Percentiles rank a stretch among this genome's conserved stretches.
These are phyloP conservation scores for Sebastes schlegelii DNA, from an alignment of 2,113 vertebrate species.

Conservation along the genomic window DNA sequence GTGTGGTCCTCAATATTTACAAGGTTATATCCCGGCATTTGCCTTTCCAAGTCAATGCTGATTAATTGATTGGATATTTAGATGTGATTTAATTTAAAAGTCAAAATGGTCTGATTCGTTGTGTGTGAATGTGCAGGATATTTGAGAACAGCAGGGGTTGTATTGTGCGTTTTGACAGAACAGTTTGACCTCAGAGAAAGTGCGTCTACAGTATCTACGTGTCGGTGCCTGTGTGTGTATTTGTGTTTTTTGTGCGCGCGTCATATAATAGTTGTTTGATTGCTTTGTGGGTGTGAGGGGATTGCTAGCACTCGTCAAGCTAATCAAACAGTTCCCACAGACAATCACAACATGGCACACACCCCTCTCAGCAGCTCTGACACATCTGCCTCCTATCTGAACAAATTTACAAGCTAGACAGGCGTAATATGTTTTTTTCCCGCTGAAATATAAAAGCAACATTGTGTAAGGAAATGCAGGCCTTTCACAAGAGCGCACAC, in stretches of 20 bases:
- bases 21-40: conserved; percentile 60
- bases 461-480: conserved; percentile 63
- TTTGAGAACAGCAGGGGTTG: conserved; percentile 25
- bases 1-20: conserved; percentile 61
- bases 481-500: conserved; percentile 59
- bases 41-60: conserved; percentile 50
- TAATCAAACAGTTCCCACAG: conserved; percentile 76
- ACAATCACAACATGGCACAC: conserved; percentile 74
- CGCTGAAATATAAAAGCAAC: conserved; percentile 53
- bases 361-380: conserved; percentile 58
- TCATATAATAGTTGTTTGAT: conserved; percentile 70
- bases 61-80: conserved; percentile 57
- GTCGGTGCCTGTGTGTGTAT: conserved; percentile 36
- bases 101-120: conserved; percentile 37
- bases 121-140: conserved; percentile 3
- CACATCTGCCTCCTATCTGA: conserved; percentile 69
- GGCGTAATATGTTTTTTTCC: conserved; percentile 27
- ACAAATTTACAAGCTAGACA: conserved; percentile 59
- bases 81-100: conserved; percentile 49
- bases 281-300: conserved; percentile 69
- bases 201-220: too few species aligned
- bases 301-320: conserved; percentile 73
- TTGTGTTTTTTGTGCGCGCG: conserved; percentile 15
- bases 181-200: conserved; percentile 47
- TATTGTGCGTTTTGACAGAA: conserved; percentile 21